Conservation (phyloP, 2,113 vertebrate species). For the Rattus norvegicus region GRCr8 NC_086019.1:49685001-49685500, state of each 20-base stretch:
- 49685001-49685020: too few species aligned
- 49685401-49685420: too few species aligned
- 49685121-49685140: background rate
- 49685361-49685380: background rate
- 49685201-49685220: background rate
- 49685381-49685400: background rate
- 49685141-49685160: too few species aligned
- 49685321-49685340: background rate
- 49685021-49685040: background rate
- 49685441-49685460: background rate
- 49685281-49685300: too few species aligned
- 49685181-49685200: rapidly evolving
- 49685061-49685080: background rate
- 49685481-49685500: background rate
- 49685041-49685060: background rate
- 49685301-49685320: background rate
- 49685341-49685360: background rate
- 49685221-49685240: background rate
- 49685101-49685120: background rate
- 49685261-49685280: background rate
- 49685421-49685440: background rate
- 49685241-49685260: background rate
- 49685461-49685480: rapidly evolving
- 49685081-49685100: too few species aligned
- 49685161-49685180: background rate